These are phyloP conservation scores for Hippocampus abdominalis DNA, from an alignment of 2,113 vertebrate species.

Conservation along the genomic window DNA sequence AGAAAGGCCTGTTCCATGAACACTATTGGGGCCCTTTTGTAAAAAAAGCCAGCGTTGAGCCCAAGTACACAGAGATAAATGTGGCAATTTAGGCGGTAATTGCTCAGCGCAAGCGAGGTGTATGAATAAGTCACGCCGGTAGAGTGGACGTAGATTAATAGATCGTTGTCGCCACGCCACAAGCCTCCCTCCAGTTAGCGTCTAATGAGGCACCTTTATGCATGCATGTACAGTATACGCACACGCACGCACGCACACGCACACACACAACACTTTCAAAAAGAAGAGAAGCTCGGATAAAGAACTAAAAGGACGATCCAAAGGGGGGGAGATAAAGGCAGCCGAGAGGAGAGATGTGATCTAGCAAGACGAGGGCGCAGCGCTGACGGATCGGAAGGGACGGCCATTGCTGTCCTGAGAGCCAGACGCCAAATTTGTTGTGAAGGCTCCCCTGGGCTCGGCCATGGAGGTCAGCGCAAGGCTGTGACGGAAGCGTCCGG, in stretches of 20 bases:
- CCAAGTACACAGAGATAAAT: conserved; percentile 54
- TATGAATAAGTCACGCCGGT: conserved; percentile 52
- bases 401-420: conserved; percentile 65
- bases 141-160: conserved; percentile 62
- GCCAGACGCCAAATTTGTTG: conserved; percentile 70
- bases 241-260: no score
- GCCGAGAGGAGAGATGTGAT: conserved; percentile 60
- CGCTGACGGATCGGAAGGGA: conserved; percentile 71
- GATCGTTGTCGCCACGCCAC: conserved; percentile 47
- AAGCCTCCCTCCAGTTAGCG: conserved; percentile 34
- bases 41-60: conserved; percentile 31
- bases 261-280: conserved; percentile 12
- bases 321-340: conserved; percentile 19
- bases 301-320: conserved; percentile 18
- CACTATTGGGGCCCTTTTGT: neutral
- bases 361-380: conserved; percentile 58
- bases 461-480: conserved; percentile 66
- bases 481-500: conserved; percentile 52
- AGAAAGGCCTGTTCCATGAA: neutral
- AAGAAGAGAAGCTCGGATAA: conserved; percentile 21
- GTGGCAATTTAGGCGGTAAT: conserved; percentile 60
- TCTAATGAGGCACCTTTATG: conserved; percentile 56
- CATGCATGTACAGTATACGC: conserved; percentile 15
- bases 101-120: conserved; percentile 37
- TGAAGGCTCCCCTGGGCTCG: conserved; percentile 73